Conservation (phyloP, 2,113 vertebrate species). For the Apteryx mantelli region DNA sequence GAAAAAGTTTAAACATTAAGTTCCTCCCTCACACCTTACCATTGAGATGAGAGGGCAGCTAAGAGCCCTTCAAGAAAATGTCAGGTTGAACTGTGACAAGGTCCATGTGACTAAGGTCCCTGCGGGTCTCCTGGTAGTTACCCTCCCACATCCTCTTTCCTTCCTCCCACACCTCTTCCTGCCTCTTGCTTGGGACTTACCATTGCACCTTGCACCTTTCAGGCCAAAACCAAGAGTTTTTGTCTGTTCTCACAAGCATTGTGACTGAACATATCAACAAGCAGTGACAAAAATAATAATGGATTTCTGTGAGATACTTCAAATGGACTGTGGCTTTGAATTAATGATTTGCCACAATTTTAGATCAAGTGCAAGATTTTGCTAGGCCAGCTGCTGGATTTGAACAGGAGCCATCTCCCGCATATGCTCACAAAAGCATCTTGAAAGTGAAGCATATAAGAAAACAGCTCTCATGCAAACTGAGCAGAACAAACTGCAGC, state of each 20-base stretch:
- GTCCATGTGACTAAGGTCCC: background rate
- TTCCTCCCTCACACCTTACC: background rate
- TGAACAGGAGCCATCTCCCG: background rate
- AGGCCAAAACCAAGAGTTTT: background rate
- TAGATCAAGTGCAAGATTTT: background rate
- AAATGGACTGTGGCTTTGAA: background rate
- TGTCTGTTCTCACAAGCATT: constrained; percentile 10
- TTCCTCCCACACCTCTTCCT: background rate
- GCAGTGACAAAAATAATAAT: constrained; percentile 10
- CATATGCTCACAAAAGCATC: background rate
- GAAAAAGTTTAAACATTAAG: background rate
- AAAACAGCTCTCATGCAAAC: background rate
- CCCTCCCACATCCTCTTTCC: background rate
- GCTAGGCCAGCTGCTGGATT: background rate
- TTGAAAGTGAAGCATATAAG: background rate
- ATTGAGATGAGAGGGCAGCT: background rate
- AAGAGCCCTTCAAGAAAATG: background rate
- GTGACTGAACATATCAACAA: constrained; percentile 16
- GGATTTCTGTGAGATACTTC: constrained; percentile 19
- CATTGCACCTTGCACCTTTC: background rate
- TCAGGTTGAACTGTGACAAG: accelerated
- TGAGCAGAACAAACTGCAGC: background rate
- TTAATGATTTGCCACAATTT: background rate
- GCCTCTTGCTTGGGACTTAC: background rate
- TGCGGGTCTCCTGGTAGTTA: background rate